These are phyloP conservation scores for Colossoma macropomum DNA, from an alignment of 2,113 vertebrate genomes.

Conservation along the genomic window DNA sequence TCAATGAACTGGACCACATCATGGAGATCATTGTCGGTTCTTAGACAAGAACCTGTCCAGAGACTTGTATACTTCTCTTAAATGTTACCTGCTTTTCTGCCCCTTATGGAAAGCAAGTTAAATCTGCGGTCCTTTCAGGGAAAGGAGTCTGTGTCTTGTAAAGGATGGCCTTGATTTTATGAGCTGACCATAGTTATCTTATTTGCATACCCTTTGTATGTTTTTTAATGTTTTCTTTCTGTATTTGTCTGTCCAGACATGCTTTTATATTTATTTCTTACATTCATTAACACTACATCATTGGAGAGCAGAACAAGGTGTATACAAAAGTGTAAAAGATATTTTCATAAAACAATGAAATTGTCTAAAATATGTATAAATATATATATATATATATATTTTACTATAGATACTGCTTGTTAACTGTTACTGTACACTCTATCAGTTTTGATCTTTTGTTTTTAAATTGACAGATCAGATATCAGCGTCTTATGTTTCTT, in stretches of 20 bases:
- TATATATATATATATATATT: slow-evolving; percentile 61
- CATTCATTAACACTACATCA: slow-evolving; percentile 58
- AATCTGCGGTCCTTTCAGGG: slow-evolving; percentile 53
- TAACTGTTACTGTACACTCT: slow-evolving; percentile 57
- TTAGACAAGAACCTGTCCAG: slow-evolving; percentile 58
- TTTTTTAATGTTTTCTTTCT: slow-evolving; percentile 42
- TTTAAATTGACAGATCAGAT: slow-evolving; percentile 43
- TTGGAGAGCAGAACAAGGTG: slow-evolving; percentile 57
- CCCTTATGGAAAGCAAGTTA: slow-evolving; percentile 53
- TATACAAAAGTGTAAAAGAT: slow-evolving; percentile 57
- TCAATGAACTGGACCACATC: slow-evolving; percentile 95
- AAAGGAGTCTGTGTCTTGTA: slow-evolving; percentile 49
- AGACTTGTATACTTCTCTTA: slow-evolving; percentile 30
- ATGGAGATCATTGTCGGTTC: slow-evolving; percentile 98
- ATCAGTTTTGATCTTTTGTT: slow-evolving; percentile 34
- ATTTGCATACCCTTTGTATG: slow-evolving; percentile 53
- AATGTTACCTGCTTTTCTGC: slow-evolving; percentile 42
- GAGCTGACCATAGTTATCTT: slow-evolving; percentile 51
- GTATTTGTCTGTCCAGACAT: slow-evolving; percentile 46
- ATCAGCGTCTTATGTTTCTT: slow-evolving; percentile 19
- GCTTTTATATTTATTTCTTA: slow-evolving; percentile 58
- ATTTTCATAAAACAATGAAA: slow-evolving; percentile 59
- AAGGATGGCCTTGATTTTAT: slow-evolving; percentile 54
- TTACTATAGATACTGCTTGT: slow-evolving; percentile 55
- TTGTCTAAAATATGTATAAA: slow-evolving; percentile 58